Evolutionary conservation across 2,888 invertebrate species (phyloP).

Genomic region (Mythimna vitellina): DNA sequence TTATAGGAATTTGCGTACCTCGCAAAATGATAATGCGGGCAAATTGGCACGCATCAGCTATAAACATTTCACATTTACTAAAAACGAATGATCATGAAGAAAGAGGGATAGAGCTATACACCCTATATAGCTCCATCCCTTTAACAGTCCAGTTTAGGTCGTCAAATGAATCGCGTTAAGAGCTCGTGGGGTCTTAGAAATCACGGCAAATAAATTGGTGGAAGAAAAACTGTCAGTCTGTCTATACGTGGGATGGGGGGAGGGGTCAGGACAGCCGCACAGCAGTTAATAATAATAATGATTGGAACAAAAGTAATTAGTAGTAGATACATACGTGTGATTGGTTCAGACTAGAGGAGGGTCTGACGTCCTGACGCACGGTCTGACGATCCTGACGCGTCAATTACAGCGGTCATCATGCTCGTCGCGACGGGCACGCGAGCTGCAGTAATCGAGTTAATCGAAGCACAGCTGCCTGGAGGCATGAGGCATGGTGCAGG

Average conservation of each 20-base stretch:
- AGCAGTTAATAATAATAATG: background rate
- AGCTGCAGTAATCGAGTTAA: slow-evolving; percentile 39
- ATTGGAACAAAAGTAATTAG: background rate
- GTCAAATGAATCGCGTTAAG: too few species aligned
- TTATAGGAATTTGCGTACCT: too few species aligned
- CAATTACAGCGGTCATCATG: slow-evolving; percentile 38
- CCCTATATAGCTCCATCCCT: too few species aligned
- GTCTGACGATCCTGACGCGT: slow-evolving; percentile 44
- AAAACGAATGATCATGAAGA: too few species aligned
- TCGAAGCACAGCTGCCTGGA: slow-evolving; percentile 20
- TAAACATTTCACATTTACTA: too few species aligned
- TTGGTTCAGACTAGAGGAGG: slow-evolving; percentile 39
- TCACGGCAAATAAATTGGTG: background rate
- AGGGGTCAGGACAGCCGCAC: too few species aligned
- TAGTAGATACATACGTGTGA: slow-evolving; percentile 4
- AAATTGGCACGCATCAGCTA: too few species aligned
- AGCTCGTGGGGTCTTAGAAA: too few species aligned
- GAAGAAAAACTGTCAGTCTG: background rate
- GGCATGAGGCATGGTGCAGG: background rate
- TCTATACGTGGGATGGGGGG: background rate
- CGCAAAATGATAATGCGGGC: too few species aligned
- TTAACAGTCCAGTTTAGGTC: too few species aligned
- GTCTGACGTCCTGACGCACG: slow-evolving; percentile 42
- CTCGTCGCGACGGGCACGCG: slow-evolving; percentile 31
- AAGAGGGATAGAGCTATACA: too few species aligned